Evolutionary conservation across 2,797 vertebrate genomes (phyloP).

Genomic region (Argentina silus): DNA sequence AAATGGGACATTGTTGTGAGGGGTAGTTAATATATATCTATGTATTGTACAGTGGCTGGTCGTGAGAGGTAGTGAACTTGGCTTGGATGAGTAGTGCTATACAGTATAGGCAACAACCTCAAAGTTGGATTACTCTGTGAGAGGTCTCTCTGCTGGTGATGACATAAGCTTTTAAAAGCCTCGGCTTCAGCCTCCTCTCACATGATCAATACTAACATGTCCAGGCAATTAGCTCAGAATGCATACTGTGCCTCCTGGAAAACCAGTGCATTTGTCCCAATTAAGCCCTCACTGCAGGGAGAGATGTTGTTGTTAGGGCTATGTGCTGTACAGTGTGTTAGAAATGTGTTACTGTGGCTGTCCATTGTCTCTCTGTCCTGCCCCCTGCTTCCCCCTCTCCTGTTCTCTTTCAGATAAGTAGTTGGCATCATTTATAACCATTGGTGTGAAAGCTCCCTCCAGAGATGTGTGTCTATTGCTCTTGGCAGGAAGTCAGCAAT

Average conservation of each 20-base stretch:
- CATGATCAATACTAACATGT: constrained; percentile 56
- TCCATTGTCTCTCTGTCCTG: background rate
- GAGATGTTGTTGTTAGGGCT: background rate
- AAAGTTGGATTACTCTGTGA: background rate
- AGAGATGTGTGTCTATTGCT: background rate
- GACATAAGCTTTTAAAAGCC: constrained; percentile 9
- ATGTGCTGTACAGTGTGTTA: background rate
- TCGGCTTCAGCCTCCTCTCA: constrained; percentile 19
- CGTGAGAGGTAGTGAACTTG: background rate
- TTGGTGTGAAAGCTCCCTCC: background rate
- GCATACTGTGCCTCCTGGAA: constrained; percentile 29
- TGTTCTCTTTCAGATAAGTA: background rate
- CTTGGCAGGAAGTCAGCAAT: background rate
- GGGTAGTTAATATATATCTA: background rate
- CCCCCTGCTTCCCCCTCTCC: background rate
- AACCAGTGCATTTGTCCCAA: constrained; percentile 29
- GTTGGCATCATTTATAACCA: background rate
- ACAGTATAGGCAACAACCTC: background rate
- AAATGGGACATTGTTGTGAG: background rate
- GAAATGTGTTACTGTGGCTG: background rate
- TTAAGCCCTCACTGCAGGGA: background rate
- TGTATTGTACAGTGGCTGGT: background rate
- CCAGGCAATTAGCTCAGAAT: constrained; percentile 42
- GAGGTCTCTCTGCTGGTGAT: background rate
- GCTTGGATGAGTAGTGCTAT: background rate